These are phyloP conservation scores for Ivindomyrus marchei DNA, from an alignment of 2,113 vertebrate genomes.

Conservation along the genomic window DNA sequence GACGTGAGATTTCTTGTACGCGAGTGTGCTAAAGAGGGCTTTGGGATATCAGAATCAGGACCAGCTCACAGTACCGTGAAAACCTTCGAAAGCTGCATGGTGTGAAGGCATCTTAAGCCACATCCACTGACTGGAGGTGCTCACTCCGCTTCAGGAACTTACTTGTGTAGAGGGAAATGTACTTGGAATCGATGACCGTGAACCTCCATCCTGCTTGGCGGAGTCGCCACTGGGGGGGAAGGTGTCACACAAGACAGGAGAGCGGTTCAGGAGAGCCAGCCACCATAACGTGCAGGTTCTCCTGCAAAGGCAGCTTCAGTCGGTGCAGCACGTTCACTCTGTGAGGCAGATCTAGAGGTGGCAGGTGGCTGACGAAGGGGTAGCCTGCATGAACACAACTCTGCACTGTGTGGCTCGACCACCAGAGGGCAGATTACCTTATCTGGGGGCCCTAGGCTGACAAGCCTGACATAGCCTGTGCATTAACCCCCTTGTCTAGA, in stretches of 20 bases:
- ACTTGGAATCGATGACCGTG: constrained; percentile 68
- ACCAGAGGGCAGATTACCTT: not conserved
- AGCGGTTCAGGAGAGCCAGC: not conserved
- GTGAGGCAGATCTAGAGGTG: not conserved
- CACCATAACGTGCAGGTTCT: not conserved
- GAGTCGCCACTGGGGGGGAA: constrained; percentile 72
- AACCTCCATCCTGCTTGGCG: constrained; percentile 61
- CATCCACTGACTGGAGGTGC: not conserved
- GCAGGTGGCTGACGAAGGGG: not conserved
- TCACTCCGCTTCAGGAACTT: constrained; percentile 48
- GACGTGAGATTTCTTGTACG: not conserved
- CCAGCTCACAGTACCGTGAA: not conserved
- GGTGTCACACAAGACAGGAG: not conserved
- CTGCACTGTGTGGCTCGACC: not conserved
- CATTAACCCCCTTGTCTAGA: not conserved
- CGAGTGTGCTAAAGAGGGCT: not conserved
- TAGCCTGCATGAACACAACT: not conserved
- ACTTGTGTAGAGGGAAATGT: constrained; percentile 85
- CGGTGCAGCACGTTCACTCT: not conserved
- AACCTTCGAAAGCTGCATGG: not conserved
- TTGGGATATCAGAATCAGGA: not conserved
- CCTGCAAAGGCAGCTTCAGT: not conserved
- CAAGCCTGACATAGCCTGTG: not conserved
- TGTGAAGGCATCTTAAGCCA: not conserved
- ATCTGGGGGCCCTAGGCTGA: not conserved